phyloP scores from a whole-genome alignment of 2,113 vertebrate species.

The Pardalotus punctatus region DNA sequence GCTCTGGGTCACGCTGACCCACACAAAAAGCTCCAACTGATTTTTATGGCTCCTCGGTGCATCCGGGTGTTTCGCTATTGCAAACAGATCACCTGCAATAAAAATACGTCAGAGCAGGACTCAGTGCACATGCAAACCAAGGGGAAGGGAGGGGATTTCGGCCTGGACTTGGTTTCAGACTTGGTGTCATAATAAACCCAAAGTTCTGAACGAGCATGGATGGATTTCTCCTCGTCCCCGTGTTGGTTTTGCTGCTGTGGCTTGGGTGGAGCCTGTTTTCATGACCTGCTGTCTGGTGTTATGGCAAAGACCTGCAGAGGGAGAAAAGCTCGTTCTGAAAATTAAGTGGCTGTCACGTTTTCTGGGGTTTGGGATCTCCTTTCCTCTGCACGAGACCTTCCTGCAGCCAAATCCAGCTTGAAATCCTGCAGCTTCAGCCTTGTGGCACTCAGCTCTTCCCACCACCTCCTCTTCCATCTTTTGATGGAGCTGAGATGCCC shows the following conservation, averaged over 20 bases:
- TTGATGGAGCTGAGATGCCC: fast-evolving
- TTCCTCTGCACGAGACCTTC: neutral
- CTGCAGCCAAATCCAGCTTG: neutral
- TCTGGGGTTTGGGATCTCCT: neutral
- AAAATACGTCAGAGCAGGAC: neutral
- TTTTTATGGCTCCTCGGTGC: neutral
- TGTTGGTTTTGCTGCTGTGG: neutral
- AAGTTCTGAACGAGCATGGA: neutral
- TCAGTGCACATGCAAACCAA: neutral
- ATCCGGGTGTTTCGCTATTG: neutral
- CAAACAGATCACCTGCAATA: neutral
- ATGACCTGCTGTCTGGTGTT: neutral
- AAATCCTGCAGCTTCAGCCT: neutral
- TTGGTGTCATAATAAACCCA: neutral
- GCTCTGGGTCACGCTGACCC: neutral
- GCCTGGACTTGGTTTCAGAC: neutral
- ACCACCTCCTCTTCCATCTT: neutral
- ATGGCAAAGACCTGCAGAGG: neutral
- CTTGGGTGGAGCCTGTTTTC: neutral
- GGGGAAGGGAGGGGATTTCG: neutral
- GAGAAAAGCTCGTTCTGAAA: neutral
- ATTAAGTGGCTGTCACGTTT: fast-evolving
- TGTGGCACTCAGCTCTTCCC: neutral
- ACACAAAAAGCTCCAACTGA: neutral
- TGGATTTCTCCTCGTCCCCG: fast-evolving